Percentiles rank a stretch among this genome's conserved stretches.
phyloP scores from a whole-genome alignment of 2,888 invertebrate genomes.

The Pogonocherus hispidulus region DNA sequence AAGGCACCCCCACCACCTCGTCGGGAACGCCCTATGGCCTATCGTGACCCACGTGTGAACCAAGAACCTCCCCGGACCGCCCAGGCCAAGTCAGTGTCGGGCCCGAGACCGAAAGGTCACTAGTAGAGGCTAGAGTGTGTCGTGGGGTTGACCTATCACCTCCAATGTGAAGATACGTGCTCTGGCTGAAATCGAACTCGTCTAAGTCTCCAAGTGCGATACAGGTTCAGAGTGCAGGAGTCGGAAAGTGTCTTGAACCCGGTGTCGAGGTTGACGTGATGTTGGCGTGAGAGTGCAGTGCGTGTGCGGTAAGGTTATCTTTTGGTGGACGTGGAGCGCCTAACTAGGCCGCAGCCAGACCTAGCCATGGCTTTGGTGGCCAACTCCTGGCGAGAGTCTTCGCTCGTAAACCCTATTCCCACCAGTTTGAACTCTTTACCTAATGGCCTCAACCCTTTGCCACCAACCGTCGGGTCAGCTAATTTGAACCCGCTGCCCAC shows the following conservation, averaged over 20 bases:
- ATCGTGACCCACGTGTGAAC: slow-evolving; percentile 69
- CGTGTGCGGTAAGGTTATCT: slow-evolving; percentile 54
- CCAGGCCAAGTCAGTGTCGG: slow-evolving; percentile 70
- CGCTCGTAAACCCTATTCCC: slow-evolving; percentile 71
- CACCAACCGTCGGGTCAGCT: slow-evolving; percentile 69
- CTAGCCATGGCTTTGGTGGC: slow-evolving; percentile 73
- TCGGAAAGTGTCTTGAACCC: slow-evolving; percentile 54
- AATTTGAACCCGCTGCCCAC: slow-evolving; percentile 72
- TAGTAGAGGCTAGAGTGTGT: slow-evolving; percentile 70
- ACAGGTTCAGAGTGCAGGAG: slow-evolving; percentile 56
- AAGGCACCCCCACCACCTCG: slow-evolving; percentile 52
- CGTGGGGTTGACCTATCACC: slow-evolving; percentile 70
- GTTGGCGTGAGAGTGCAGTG: slow-evolving; percentile 55
- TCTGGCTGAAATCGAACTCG: slow-evolving; percentile 53
- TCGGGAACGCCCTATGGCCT: slow-evolving; percentile 68
- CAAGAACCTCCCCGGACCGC: slow-evolving; percentile 69
- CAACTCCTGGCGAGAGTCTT: slow-evolving; percentile 76
- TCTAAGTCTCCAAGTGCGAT: slow-evolving; percentile 53
- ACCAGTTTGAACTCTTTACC: slow-evolving; percentile 71
- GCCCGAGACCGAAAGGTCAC: slow-evolving; percentile 70
- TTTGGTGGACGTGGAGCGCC: slow-evolving; percentile 60
- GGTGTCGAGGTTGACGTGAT: slow-evolving; percentile 56
- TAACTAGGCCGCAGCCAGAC: slow-evolving; percentile 59
- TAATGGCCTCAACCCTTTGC: slow-evolving; percentile 71
- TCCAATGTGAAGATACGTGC: slow-evolving; percentile 62